These are phyloP conservation scores for Onthophagus sagittarius DNA, from an alignment of 2,888 invertebrate species.

Conservation along the genomic window DNA sequence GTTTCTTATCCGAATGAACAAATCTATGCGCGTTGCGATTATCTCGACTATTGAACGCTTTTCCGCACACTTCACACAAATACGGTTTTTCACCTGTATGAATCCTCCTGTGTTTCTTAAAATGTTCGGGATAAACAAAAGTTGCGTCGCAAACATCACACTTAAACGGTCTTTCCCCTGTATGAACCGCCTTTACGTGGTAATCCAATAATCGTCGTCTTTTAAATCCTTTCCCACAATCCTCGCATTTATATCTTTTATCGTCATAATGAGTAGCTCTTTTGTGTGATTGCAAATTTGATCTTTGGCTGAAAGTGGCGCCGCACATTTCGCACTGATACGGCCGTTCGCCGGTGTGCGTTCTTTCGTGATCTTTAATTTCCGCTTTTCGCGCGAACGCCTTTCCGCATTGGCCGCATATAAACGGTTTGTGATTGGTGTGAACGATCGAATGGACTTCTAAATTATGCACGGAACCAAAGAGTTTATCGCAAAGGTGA, in stretches of 20 bases:
- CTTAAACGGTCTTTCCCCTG: conserved; percentile 72
- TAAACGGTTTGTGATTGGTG: conserved; percentile 68
- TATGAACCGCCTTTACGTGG: conserved; percentile 77
- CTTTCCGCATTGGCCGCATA: conserved; percentile 67
- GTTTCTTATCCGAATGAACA: conserved; percentile 82
- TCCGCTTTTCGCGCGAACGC: conserved; percentile 74
- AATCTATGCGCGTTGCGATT: conserved; percentile 82
- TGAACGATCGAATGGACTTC: conserved; percentile 79
- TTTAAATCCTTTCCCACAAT: conserved; percentile 73
- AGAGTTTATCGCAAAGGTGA: conserved; percentile 67
- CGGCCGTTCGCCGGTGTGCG: conserved; percentile 78
- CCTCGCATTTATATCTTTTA: conserved; percentile 66
- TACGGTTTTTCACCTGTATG: conserved; percentile 58
- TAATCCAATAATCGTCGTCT: conserved; percentile 69
- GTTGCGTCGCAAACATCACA: conserved; percentile 71
- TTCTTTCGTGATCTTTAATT: conserved; percentile 75
- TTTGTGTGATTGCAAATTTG: conserved; percentile 77
- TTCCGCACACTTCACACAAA: conserved; percentile 66
- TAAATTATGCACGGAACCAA: conserved; percentile 71
- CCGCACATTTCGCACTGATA: conserved; percentile 76
- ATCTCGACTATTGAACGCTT: conserved; percentile 78
- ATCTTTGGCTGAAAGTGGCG: conserved; percentile 75
- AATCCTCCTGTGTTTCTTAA: conserved; percentile 73
- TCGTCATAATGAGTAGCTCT: conserved; percentile 75
- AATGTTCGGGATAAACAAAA: conserved; percentile 80